phyloP scores from a whole-genome alignment of 1,140 invertebrate species.

The Pseudomyrmex gracilis region DNA sequence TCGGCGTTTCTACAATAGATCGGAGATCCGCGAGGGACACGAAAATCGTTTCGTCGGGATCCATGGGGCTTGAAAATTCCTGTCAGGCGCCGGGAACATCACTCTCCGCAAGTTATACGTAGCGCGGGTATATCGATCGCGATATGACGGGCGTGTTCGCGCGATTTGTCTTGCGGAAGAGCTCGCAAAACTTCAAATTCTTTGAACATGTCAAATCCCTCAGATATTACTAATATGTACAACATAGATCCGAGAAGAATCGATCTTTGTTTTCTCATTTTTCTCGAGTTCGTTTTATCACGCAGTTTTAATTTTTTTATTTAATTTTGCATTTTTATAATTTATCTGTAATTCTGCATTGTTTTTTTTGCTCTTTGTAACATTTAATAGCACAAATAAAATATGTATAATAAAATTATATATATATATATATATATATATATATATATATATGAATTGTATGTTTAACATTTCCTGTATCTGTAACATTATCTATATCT shows the following conservation, averaged over 20 bases:
- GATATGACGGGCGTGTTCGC: conserved; percentile 74
- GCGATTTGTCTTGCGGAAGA: conserved; percentile 78
- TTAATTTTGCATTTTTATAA: not conserved
- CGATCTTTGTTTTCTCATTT: not conserved
- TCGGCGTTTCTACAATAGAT: conserved; percentile 63
- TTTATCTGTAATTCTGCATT: not conserved
- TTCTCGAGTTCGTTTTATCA: not conserved
- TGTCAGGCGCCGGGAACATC: conserved; percentile 77
- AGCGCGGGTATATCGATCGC: conserved; percentile 58
- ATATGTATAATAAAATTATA: too few relatives aligned
- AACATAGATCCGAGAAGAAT: not conserved
- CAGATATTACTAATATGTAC: conserved; percentile 30
- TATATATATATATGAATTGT: too few relatives aligned
- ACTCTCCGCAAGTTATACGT: conserved; percentile 70
- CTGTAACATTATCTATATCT: too few relatives aligned
- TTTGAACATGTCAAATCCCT: conserved; percentile 13
- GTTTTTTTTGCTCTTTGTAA: too few relatives aligned
- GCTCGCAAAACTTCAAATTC: conserved; percentile 12
- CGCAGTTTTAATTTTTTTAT: not conserved
- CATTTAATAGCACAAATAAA: too few relatives aligned
- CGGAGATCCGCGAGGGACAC: conserved; percentile 72
- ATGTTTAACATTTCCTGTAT: too few relatives aligned
- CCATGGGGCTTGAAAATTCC: conserved; percentile 77
- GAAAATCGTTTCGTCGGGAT: conserved; percentile 79
- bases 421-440: too few relatives aligned